Percentiles rank a stretch among this genome's conserved stretches.
Conservation (phyloP, 53 echinoderm and acorn worm genomes). For the Luidia sarsii region DNA sequence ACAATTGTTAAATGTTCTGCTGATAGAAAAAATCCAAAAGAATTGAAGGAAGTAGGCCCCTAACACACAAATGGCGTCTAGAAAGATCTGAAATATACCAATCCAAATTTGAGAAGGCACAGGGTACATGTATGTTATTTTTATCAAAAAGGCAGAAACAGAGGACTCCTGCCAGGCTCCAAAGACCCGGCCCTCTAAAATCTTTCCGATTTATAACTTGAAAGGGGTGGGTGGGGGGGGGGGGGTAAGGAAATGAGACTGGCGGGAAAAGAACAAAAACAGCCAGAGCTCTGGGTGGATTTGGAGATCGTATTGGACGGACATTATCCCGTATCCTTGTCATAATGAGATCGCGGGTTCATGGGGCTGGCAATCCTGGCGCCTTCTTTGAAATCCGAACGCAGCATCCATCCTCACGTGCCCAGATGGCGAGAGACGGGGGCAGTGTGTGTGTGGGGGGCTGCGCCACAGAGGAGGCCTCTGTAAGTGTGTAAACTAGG, state of each 20-base stretch:
- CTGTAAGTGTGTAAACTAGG: background rate
- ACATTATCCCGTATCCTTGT: slow-evolving; percentile 46
- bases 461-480: background rate
- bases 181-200: too few species aligned
- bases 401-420: slow-evolving; percentile 35
- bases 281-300: slow-evolving; percentile 5
- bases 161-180: too few species aligned
- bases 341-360: slow-evolving; percentile 35
- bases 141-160: background rate
- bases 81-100: background rate
- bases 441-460: background rate
- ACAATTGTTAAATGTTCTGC: too few species aligned
- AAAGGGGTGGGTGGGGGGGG: too few species aligned
- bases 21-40: too few species aligned
- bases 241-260: too few species aligned
- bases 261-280: too few species aligned
- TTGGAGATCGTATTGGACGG: slow-evolving; percentile 20
- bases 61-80: background rate
- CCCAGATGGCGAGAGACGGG: slow-evolving; percentile 29
- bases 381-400: slow-evolving; percentile 16
- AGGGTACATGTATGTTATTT: background rate
- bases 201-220: too few species aligned
- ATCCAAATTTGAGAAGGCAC: background rate
- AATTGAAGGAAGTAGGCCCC: too few species aligned
- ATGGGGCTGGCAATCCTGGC: slow-evolving; percentile 14